Evolutionary conservation across 2,888 invertebrate species (phyloP).

Genomic region (Meganola albula): DNA sequence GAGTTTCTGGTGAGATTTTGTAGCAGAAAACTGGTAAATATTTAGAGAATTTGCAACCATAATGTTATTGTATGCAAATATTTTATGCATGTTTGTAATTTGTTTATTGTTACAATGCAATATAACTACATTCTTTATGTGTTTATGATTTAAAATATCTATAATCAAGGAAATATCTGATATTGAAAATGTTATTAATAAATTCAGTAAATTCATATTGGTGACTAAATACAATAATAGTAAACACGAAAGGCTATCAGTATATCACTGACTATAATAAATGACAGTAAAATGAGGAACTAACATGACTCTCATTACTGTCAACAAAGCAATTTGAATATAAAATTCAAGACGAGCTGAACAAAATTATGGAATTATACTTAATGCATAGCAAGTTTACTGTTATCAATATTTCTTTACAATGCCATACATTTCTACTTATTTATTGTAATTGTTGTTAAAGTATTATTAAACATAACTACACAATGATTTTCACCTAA

Average conservation of each 20-base stretch:
- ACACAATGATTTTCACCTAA: too few relatives aligned
- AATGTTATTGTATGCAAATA: slow-evolving; percentile 35
- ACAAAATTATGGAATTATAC: slow-evolving; percentile 1
- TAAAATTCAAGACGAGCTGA: slow-evolving; percentile 9
- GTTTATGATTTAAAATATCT: slow-evolving; percentile 49
- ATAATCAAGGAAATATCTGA: slow-evolving; percentile 31
- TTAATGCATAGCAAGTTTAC: not conserved
- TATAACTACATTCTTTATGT: slow-evolving; percentile 40
- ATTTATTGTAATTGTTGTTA: too few relatives aligned
- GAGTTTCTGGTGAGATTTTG: slow-evolving; percentile 30
- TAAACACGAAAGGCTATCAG: not conserved
- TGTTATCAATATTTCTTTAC: not conserved
- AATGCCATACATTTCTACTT: too few relatives aligned
- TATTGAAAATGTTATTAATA: slow-evolving; percentile 18
- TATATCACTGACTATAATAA: slow-evolving; percentile 9
- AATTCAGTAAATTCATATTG: slow-evolving; percentile 24
- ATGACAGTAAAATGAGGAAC: slow-evolving; percentile 41
- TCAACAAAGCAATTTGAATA: slow-evolving; percentile 32
- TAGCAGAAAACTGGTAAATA: too few relatives aligned
- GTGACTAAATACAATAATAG: not conserved
- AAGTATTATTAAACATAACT: too few relatives aligned
- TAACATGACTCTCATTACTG: slow-evolving; percentile 38
- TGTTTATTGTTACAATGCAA: slow-evolving; percentile 39
- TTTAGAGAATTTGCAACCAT: slow-evolving; percentile 21
- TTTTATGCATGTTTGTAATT: slow-evolving; percentile 33